Evolutionary conservation across 1,140 invertebrate genomes (phyloP).

Genomic region (Brevipalpus yothersi): DNA sequence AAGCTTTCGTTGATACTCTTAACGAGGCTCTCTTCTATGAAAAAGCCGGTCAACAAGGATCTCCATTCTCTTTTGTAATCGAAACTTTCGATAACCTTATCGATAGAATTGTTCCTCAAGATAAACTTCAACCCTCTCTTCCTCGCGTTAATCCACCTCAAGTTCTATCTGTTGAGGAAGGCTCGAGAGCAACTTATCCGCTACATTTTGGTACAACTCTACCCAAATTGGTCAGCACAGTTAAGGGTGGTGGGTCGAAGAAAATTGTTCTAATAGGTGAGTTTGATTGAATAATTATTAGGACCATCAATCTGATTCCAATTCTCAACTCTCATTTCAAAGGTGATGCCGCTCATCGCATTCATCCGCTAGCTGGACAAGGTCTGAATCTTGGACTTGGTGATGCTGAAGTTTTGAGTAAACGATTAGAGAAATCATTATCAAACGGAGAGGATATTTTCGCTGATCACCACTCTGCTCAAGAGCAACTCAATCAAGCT

Average conservation of each 20-base stretch:
- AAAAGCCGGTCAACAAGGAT: not conserved
- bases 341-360: conserved; percentile 69
- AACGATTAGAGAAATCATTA: conserved; percentile 38
- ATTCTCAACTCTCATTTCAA: not conserved
- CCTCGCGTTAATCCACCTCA: conserved; percentile 34
- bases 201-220: conserved; percentile 42
- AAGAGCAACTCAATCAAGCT: not conserved
- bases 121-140: not conserved
- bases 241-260: conserved; percentile 10
- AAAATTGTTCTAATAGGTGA: conserved; percentile 7
- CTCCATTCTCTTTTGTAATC: not conserved
- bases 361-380: conserved; percentile 90
- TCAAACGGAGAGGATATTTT: conserved; percentile 36
- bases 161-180: conserved; percentile 30
- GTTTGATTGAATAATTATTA: not conserved
- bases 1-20: conserved; percentile 4
- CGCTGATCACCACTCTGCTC: not conserved
- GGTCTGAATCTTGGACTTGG: conserved; percentile 92
- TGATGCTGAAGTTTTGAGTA: conserved; percentile 48
- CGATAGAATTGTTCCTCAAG: not conserved
- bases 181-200: conserved; percentile 61
- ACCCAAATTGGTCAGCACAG: conserved; percentile 1
- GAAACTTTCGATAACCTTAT: not conserved
- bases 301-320: not conserved
- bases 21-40: not conserved